Percentiles rank a stretch among this genome's conserved stretches.
These are phyloP conservation scores for Orchesellides sinensis DNA, from an alignment of 2,888 invertebrate genomes.

Conservation along the genomic window DNA sequence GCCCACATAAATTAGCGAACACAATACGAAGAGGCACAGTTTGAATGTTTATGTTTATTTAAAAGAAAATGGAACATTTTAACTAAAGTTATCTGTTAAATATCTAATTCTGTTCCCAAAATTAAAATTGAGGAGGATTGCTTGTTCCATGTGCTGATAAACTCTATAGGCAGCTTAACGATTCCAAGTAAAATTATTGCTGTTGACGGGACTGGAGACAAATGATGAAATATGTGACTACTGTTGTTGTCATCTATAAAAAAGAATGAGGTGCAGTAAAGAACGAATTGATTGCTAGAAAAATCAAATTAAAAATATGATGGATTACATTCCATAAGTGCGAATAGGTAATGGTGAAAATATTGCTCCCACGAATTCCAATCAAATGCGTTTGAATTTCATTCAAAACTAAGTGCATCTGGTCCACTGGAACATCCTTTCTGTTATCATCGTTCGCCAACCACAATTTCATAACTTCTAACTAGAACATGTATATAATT, in stretches of 20 bases:
- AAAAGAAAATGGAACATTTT: neutral
- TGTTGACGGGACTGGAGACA: conserved; percentile 42
- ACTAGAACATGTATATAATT: too few species aligned
- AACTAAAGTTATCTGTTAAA: too few species aligned
- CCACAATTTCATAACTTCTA: conserved; percentile 25
- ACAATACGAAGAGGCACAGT: neutral
- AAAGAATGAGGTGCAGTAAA: too few species aligned
- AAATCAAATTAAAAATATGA: too few species aligned
- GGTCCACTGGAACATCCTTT: conserved; percentile 32
- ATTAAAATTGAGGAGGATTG: neutral
- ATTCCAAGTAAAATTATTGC: neutral
- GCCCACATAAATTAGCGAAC: too few species aligned
- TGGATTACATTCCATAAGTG: conserved; percentile 39
- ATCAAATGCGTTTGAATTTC: conserved; percentile 20
- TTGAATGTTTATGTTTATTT: too few species aligned
- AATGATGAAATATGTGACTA: conserved; percentile 51
- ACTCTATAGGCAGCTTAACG: too few species aligned
- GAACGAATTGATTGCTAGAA: too few species aligned
- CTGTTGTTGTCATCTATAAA: conserved; percentile 33
- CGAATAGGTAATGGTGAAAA: conserved; percentile 32
- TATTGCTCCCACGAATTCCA: conserved; percentile 39
- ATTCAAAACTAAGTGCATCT: conserved; percentile 22
- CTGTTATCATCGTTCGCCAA: conserved; percentile 28
- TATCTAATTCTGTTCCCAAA: neutral
- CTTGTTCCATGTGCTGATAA: too few species aligned